phyloP scores from a whole-genome alignment of 2,888 invertebrate species.

The Lithophane semibrunnea region DNA sequence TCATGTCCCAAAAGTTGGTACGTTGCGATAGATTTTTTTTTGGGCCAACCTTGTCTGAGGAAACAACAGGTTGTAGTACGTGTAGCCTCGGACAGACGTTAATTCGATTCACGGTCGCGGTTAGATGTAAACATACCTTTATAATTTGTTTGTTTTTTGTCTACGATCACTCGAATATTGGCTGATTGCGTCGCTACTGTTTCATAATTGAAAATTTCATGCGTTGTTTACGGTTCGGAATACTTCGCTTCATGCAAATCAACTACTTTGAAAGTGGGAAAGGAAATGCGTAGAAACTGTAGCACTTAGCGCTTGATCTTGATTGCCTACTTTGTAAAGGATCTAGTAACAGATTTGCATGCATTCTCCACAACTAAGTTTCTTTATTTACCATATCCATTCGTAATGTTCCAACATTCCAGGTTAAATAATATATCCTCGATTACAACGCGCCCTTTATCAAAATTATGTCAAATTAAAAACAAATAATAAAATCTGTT shows the following conservation, averaged over 20 bases:
- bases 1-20: slow-evolving; percentile 83
- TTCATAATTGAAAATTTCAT: slow-evolving; percentile 58
- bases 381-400: slow-evolving; percentile 63
- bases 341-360: slow-evolving; percentile 57
- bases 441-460: slow-evolving; percentile 59
- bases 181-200: slow-evolving; percentile 60
- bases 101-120: slow-evolving; percentile 83
- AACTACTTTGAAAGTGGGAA: slow-evolving; percentile 45
- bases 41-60: slow-evolving; percentile 80
- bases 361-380: slow-evolving; percentile 48
- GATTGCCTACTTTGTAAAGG: slow-evolving; percentile 62
- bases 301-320: slow-evolving; percentile 54
- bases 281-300: slow-evolving; percentile 64
- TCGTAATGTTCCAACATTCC: slow-evolving; percentile 41
- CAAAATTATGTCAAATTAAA: slow-evolving; percentile 76
- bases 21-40: slow-evolving; percentile 82
- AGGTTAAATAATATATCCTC: slow-evolving; percentile 43
- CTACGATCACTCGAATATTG: slow-evolving; percentile 60
- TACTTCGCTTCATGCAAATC: slow-evolving; percentile 41
- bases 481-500: slow-evolving; percentile 77
- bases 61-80: slow-evolving; percentile 81
- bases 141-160: slow-evolving; percentile 74
- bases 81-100: slow-evolving; percentile 85
- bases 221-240: slow-evolving; percentile 41
- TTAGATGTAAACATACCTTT: slow-evolving; percentile 78